Conservation (phyloP, 2,113 vertebrate species). For the Nyctereutes procyonoides region DNA sequence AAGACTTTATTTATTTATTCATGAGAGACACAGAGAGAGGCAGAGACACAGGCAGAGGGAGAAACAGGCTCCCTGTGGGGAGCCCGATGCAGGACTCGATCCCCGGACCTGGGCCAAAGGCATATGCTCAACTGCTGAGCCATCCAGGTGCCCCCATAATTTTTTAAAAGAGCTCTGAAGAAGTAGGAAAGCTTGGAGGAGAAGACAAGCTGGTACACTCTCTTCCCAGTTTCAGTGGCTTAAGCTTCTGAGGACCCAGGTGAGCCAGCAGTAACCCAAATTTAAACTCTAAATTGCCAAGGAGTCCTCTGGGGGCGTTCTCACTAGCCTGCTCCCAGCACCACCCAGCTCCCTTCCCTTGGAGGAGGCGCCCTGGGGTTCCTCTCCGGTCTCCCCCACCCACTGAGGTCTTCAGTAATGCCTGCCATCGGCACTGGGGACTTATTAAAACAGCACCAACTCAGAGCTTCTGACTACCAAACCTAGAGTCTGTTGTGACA, state of each 20-base stretch:
- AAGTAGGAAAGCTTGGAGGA: rapidly evolving
- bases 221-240: no score
- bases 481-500: conserved; percentile 38
- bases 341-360: not conserved
- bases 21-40: no score
- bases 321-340: not conserved
- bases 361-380: not conserved
- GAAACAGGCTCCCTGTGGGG: no score
- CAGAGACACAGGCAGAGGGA: no score
- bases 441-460: conserved; percentile 34
- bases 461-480: conserved; percentile 8
- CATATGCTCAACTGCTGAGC: no score
- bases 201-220: not conserved
- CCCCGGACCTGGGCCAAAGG: no score
- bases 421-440: not conserved
- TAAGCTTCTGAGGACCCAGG: not conserved
- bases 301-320: not conserved
- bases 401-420: not conserved
- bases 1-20: not conserved
- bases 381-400: not conserved
- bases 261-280: not conserved
- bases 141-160: no score
- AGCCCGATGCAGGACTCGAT: no score
- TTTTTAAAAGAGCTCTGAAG: not conserved
- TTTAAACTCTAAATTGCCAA: not conserved